Evolutionary conservation across 2,888 invertebrate species (phyloP), one percentile per base, ranked within the genome.

Genomic region (Scrobipalpa atriplicella): DNA sequence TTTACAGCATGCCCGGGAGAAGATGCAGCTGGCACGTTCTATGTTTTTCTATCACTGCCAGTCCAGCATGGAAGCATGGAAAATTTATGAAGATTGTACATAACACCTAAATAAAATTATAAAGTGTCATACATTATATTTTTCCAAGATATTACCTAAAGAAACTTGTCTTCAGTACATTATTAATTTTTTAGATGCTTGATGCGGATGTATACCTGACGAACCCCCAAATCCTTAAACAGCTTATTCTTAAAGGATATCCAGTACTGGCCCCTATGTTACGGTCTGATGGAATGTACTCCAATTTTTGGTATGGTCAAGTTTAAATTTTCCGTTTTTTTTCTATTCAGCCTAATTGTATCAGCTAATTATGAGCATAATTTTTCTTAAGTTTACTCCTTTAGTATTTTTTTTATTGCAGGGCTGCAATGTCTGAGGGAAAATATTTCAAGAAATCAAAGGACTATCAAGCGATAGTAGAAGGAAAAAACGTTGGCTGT

Each of bases 161-260:
- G 51, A 13, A 21, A 21, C 11, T 11, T 8, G 11, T 56, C 2
- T 21, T 19, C 7, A 36, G 5, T 16, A 16, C n/a, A 19, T 29
- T 10, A 5, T 76, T 36, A 36, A 10, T 36, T 81, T n/a, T 93
- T 41, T 87, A 97, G 97, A 95, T 97, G 90, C 78, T 98, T 66
- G 98, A 98, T 86, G 95, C 96, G 16, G 98, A 99, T 90, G 96
- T 95, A 5, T 95, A 98, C 75, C 84, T 98, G 7, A 95, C 95
- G 10, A 94, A 97, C 73, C 90, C 93, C 0, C 83, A 94, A 13
- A 94, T 96, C 0, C 83, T 98, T 0, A 92, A 93, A 68, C 78
- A 90, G 62, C 87, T 98, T 21, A 94, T 97, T 0, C 78, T 81
- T 0, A 95, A 95, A 73, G 91, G 94, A 47, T 77, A 94, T 13